Evolutionary conservation across 2,113 vertebrate species (phyloP), one percentile per base, ranked within the genome.

Genomic region (Phodopus roborovskii): DNA sequence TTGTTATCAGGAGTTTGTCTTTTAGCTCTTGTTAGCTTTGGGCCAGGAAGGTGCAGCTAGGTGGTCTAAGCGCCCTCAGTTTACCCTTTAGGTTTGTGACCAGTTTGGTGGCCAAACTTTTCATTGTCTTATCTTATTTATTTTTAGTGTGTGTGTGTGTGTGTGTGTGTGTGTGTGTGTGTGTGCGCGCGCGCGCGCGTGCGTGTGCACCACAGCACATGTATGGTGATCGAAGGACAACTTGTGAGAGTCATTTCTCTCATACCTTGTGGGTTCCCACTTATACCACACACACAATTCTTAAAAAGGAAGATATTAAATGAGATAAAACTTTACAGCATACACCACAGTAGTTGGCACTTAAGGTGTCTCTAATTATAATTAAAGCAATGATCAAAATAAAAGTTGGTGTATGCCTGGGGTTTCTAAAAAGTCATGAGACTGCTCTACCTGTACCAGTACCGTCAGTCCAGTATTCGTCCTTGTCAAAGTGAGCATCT

Each of bases 401-500:
- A 50, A 56, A 84, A 77, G 24, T 30, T 50, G 60, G 30, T 36
- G 0, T 7, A 70, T 71, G 22, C 73, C 45, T 16, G 36, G 45
- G 36, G 36, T 20, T 84, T 64, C n/a, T 1, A n/a, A 48, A 68
- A 81, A 33, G 48, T 7, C 1, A 1, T 15, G 11, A 2, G 20
- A 7, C 19, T 7, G 3, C 78, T 12, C 0, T 96, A 98, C 97
- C 97, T 90, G 15, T 0, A 0, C 5, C 3, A 20, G 10, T 36
- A 0, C 68, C 92, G 8, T 95, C 92, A 0, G 90, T 97, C 97
- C 95, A 96, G 60, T 60, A 68, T 70, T 98, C 96, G 16, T 92
- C 56, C 0, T 96, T 95, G 48, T 97, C 96, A 33, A 98, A 98
- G 92, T 97, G 95, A 4, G 82, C 97, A 33, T 98, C 94, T 64